Base-by-base conservation (phyloP, 1,140 invertebrate genomes). In the Drosophila ercepeae region DNA sequence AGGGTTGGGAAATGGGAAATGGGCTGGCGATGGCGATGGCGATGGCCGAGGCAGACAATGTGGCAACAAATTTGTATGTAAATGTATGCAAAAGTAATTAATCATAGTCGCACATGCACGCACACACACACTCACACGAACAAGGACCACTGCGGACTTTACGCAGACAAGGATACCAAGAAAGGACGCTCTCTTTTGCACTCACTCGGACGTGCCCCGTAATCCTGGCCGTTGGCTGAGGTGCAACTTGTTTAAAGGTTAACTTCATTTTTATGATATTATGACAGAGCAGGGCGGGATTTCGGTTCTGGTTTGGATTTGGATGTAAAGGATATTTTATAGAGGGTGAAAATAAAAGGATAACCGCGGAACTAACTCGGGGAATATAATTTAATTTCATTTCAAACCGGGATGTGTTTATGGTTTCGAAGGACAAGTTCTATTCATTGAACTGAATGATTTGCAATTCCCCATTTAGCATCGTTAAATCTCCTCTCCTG, bases 41-140 rank as follows among this genome's bases (percentile, higher is more conserved):
- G 27, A 65, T 67, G 78, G 42, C 55, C 68, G 72, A 63, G 76
- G 76, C 81, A 89, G 88, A 89, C 86, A 89, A 89, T 82, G 76
- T 89, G 81, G 77, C 86, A 89, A 89, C 78, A 89, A 86, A 89
- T 86, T 89, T 88, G 71, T 86, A 89, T 89, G 86, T 86, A 89
- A 89, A 89, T 89, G 81, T 89, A 89, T 89, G 86, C 86, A 86
- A 86, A 89, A 89, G 86, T 86, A 89, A 89, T 89, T 89, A 89
- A 89, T 89, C 86, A 89, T 89, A 89, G 86, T 89, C 86, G 79
- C 86, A 89, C 86, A 89, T 84, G 79, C 79, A 84, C 79, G 55
- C 67, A 71, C 49, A 78, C 60, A 75, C 54, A 75, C 53, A 64
- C 51, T 58, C 52, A 59, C 60, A 57, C 53, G n/a, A n/a, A 59